Evolutionary conservation across 2,888 invertebrate species (phyloP).

Genomic region (Rhogogaster chlorosoma): DNA sequence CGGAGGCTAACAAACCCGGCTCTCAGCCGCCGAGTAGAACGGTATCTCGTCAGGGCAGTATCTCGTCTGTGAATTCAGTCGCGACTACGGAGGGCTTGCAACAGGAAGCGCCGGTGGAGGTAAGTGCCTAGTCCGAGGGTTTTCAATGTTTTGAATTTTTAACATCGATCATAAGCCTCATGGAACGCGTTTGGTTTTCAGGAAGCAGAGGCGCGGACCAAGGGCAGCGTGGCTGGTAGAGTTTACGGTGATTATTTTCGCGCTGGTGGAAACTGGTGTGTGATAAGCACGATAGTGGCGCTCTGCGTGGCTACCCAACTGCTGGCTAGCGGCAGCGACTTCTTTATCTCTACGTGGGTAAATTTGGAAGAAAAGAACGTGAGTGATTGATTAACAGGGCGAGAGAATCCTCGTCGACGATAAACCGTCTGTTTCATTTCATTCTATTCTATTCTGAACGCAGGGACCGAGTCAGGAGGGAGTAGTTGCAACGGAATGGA

Average conservation of each 20-base stretch:
- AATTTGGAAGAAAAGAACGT: slow-evolving; percentile 70
- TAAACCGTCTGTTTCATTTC: neutral
- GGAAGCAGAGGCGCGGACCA: slow-evolving; percentile 71
- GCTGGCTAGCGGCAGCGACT: slow-evolving; percentile 87
- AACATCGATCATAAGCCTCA: neutral
- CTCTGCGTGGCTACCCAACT: slow-evolving; percentile 85
- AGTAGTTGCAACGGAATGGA: slow-evolving; percentile 48
- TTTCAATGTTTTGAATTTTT: too few relatives aligned
- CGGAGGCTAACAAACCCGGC: slow-evolving; percentile 74
- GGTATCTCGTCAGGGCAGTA: slow-evolving; percentile 72
- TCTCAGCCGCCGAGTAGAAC: slow-evolving; percentile 57
- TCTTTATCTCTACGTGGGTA: slow-evolving; percentile 88
- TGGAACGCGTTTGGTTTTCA: slow-evolving; percentile 55
- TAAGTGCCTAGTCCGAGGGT: slow-evolving; percentile 48
- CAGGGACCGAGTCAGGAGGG: neutral
- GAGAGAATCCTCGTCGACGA: neutral
- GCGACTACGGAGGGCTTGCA: slow-evolving; percentile 66
- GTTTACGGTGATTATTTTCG: slow-evolving; percentile 86
- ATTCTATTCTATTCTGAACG: too few relatives aligned
- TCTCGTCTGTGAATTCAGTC: slow-evolving; percentile 70
- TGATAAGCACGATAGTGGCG: slow-evolving; percentile 81
- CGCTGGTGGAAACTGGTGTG: slow-evolving; percentile 85
- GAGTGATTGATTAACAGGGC: slow-evolving; percentile 52
- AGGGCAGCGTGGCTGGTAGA: slow-evolving; percentile 82
- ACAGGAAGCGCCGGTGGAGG: slow-evolving; percentile 67